Conservation (phyloP, 2,888 invertebrate genomes). For the Amiota mariae region DNA sequence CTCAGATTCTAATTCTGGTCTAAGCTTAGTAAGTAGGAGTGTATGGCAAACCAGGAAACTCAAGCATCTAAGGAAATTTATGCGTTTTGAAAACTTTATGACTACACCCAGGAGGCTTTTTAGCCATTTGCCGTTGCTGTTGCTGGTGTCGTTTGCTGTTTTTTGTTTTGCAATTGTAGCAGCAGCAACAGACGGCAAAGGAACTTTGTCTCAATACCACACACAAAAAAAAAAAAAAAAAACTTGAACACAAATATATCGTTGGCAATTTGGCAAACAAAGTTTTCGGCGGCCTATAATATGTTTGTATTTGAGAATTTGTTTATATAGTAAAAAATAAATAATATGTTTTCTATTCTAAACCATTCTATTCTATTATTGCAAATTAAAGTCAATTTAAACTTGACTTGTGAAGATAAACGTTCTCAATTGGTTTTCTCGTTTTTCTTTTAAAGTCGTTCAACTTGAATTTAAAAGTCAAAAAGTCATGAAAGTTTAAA, state of each 20-base stretch:
- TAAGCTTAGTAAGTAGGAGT: too few relatives aligned
- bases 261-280: constrained; percentile 47
- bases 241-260: constrained; percentile 35
- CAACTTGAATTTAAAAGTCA: too few relatives aligned
- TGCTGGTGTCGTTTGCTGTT: background rate
- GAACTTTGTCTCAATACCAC: background rate
- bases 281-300: constrained; percentile 31
- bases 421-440: background rate
- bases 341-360: background rate
- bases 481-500: too few relatives aligned
- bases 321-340: constrained; percentile 7
- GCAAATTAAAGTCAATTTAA: constrained; percentile 23
- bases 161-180: background rate
- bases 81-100: constrained; percentile 60
- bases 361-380: constrained; percentile 11
- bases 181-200: constrained; percentile 22
- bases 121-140: constrained; percentile 33
- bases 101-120: constrained; percentile 61
- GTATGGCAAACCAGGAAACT: background rate
- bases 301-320: background rate
- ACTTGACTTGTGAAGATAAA: constrained; percentile 4
- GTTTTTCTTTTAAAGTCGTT: too few relatives aligned
- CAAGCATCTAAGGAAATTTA: constrained; percentile 48
- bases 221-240: background rate
- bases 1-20: background rate